phyloP scores from a whole-genome alignment of 2,113 vertebrate genomes.

The Xyrauchen texanus region DNA sequence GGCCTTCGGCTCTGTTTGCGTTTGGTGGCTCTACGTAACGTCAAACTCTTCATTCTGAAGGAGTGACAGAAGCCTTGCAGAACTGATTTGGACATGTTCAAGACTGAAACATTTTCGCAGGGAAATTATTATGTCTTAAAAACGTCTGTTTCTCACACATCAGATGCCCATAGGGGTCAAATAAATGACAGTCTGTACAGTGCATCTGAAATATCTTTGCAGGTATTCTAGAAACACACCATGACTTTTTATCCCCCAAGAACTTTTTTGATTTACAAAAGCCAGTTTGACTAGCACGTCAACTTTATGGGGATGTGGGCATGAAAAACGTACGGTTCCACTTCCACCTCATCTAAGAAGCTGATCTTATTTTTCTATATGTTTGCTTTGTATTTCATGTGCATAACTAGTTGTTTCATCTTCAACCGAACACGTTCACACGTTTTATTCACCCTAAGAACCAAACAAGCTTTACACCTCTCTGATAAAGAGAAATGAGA shows the following conservation, averaged over 20 bases:
- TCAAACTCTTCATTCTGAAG: background rate
- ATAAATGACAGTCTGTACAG: background rate
- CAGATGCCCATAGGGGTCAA: background rate
- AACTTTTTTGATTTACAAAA: background rate
- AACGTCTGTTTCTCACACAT: background rate
- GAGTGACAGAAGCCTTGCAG: background rate
- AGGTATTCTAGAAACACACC: slow-evolving; percentile 1
- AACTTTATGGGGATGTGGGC: background rate
- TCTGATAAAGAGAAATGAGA: slow-evolving; percentile 70
- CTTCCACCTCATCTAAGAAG: background rate
- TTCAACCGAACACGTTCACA: slow-evolving; percentile 59
- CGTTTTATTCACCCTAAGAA: slow-evolving; percentile 53
- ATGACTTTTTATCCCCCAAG: too few relatives aligned
- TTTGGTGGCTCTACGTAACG: background rate
- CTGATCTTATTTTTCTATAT: background rate
- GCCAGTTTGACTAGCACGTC: background rate
- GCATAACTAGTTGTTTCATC: slow-evolving; percentile 14
- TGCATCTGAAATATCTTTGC: background rate
- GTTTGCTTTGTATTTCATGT: background rate
- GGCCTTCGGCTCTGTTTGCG: slow-evolving; percentile 4
- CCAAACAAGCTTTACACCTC: slow-evolving; percentile 64
- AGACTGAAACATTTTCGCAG: background rate
- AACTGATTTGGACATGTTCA: background rate
- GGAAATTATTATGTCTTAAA: too few relatives aligned
- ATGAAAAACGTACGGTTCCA: background rate